Evolutionary conservation across 2,888 invertebrate genomes (phyloP).

Genomic region (Caenorhabditis sp.): DNA sequence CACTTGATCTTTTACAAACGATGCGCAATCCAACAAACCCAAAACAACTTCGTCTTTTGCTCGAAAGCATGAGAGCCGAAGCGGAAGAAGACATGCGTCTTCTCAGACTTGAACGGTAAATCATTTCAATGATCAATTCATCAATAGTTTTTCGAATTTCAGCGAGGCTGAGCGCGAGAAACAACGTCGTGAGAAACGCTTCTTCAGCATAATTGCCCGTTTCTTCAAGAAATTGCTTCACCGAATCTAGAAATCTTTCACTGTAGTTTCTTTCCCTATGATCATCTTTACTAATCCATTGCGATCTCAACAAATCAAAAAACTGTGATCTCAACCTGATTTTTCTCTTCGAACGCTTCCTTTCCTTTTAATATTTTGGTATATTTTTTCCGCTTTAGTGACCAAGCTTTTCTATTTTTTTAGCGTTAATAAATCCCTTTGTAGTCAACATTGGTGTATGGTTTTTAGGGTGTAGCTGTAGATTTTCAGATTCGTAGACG

Average conservation of each 20-base stretch:
- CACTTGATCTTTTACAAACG: not conserved
- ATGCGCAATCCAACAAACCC: slow-evolving; percentile 1
- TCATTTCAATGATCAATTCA: not conserved
- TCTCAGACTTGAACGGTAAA: not conserved
- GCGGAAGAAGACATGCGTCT: slow-evolving; percentile 4
- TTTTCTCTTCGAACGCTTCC: not conserved
- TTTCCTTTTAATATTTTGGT: not conserved
- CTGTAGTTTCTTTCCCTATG: not conserved
- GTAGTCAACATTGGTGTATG: not conserved
- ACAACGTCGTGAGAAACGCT: not conserved
- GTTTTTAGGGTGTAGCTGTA: not conserved
- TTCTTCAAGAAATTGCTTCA: not conserved
- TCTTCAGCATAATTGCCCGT: not conserved
- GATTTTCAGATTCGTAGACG: too few species aligned
- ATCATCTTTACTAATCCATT: not conserved
- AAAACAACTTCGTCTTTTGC: not conserved
- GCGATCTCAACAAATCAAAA: not conserved
- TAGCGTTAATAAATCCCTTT: not conserved
- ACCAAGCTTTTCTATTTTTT: not conserved
- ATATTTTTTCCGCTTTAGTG: not conserved
- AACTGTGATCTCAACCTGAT: not conserved
- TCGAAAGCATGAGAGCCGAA: not conserved
- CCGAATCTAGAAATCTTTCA: not conserved
- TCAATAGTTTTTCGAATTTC: not conserved
- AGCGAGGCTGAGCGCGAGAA: not conserved